Evolutionary conservation across 2,113 vertebrate species (phyloP).

Genomic region (Chrysochloris asiatica): DNA sequence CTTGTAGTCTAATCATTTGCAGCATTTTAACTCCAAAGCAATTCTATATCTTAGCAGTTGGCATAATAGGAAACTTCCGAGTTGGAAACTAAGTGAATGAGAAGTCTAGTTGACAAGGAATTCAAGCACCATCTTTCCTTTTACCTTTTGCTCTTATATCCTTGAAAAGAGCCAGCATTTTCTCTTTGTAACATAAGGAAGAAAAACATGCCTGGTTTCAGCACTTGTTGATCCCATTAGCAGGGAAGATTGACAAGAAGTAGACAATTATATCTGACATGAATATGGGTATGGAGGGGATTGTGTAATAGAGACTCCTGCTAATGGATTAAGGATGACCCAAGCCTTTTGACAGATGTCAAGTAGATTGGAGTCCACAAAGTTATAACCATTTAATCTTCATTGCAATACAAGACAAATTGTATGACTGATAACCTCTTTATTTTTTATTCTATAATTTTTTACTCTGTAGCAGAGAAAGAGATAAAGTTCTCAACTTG

Average conservation of each 20-base stretch:
- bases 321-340: conserved; percentile 82
- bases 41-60: conserved; percentile 6
- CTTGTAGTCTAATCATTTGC: not conserved
- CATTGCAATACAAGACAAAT: conserved; percentile 68
- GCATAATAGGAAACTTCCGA: not conserved
- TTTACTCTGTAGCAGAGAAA: conserved; percentile 66
- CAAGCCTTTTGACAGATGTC: conserved; percentile 64
- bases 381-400: conserved; percentile 69
- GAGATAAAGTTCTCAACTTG: conserved; percentile 25
- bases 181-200: conserved; percentile 54
- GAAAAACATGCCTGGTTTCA: conserved; percentile 65
- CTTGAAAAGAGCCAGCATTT: conserved; percentile 50
- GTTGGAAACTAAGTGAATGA: conserved; percentile 55
- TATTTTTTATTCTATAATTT: conserved; percentile 61
- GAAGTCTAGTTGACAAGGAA: not conserved
- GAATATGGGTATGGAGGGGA: conserved; percentile 75
- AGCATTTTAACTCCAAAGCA: not conserved
- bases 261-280: conserved; percentile 77
- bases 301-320: conserved; percentile 72
- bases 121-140: not conserved
- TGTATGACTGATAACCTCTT: conserved; percentile 72
- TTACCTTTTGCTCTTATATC: conserved; percentile 9
- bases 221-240: conserved; percentile 66
- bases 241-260: conserved; percentile 75
- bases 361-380: conserved; percentile 65